Conservation (phyloP, 2,797 vertebrate species). For the Silurus aristotelis region DNA sequence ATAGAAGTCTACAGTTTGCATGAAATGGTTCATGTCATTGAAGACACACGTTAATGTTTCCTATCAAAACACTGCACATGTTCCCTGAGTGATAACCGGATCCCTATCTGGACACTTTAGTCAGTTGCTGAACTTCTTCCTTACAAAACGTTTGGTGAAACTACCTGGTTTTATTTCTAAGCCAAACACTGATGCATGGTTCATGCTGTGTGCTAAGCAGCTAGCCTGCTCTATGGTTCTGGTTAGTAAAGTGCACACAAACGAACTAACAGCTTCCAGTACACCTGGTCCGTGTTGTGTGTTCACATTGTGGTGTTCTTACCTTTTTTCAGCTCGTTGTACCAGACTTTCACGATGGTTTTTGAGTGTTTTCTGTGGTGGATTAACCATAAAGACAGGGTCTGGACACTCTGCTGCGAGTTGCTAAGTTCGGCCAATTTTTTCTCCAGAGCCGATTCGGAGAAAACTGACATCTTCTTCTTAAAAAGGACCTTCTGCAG, state of each 20-base stretch:
- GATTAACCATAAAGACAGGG: conserved; percentile 81
- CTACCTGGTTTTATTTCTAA: neutral
- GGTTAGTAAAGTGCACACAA: neutral
- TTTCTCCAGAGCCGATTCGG: conserved; percentile 81
- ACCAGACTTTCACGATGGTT: conserved; percentile 81
- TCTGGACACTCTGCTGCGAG: conserved; percentile 85
- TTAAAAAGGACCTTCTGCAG: neutral
- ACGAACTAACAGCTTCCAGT: neutral
- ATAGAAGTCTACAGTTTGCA: neutral
- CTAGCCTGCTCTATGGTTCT: conserved; percentile 1
- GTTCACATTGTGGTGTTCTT: conserved; percentile 44
- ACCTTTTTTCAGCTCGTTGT: conserved; percentile 80
- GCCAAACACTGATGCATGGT: neutral
- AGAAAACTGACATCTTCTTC: conserved; percentile 81
- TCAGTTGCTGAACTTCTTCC: too few species aligned
- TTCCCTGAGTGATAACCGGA: neutral
- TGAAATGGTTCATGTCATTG: neutral
- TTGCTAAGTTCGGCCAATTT: conserved; percentile 84
- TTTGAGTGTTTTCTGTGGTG: conserved; percentile 83
- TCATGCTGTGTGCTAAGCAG: conserved; percentile 7
- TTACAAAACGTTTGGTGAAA: neutral
- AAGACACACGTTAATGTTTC: neutral
- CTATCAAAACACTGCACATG: neutral
- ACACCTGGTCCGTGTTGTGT: neutral
- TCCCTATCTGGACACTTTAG: neutral